Evolutionary conservation across 1,140 invertebrate species (phyloP).

Genomic region (Charaxes varanes): DNA sequence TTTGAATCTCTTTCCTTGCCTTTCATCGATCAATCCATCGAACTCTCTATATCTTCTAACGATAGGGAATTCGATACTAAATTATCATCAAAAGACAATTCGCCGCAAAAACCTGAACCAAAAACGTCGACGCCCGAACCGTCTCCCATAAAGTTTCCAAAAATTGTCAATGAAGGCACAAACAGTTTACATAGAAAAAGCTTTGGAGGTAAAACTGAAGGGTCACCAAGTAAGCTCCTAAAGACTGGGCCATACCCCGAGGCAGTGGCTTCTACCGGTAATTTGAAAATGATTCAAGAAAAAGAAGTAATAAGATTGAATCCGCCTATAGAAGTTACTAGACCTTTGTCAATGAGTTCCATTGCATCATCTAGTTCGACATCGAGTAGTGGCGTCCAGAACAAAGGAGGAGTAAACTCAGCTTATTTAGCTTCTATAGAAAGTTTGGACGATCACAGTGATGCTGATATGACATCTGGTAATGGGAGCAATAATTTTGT

Average conservation of each 20-base stretch:
- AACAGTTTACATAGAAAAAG: constrained; percentile 60
- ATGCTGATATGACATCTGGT: constrained; percentile 73
- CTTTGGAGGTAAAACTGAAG: constrained; percentile 33
- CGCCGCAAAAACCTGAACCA: constrained; percentile 39
- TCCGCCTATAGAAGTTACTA: constrained; percentile 54
- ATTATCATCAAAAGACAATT: constrained; percentile 54
- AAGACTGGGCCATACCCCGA: constrained; percentile 58
- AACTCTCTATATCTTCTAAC: constrained; percentile 58
- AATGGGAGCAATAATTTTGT: constrained; percentile 76
- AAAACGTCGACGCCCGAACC: constrained; percentile 31
- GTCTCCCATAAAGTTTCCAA: constrained; percentile 47
- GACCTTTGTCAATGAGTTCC: constrained; percentile 88
- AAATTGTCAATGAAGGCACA: constrained; percentile 36
- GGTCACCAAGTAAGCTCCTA: constrained; percentile 38
- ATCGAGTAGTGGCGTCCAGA: constrained; percentile 75
- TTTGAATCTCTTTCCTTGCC: constrained; percentile 60
- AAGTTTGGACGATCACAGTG: constrained; percentile 81
- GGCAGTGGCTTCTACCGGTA: constrained; percentile 52
- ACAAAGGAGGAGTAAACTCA: constrained; percentile 73
- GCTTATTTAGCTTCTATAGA: constrained; percentile 88
- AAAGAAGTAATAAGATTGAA: constrained; percentile 51
- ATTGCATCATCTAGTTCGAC: constrained; percentile 87
- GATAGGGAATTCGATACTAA: constrained; percentile 69
- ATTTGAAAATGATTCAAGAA: constrained; percentile 49
- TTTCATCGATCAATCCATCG: constrained; percentile 66